Conservation (phyloP, 2,797 vertebrate genomes). For the Geotria australis region DNA sequence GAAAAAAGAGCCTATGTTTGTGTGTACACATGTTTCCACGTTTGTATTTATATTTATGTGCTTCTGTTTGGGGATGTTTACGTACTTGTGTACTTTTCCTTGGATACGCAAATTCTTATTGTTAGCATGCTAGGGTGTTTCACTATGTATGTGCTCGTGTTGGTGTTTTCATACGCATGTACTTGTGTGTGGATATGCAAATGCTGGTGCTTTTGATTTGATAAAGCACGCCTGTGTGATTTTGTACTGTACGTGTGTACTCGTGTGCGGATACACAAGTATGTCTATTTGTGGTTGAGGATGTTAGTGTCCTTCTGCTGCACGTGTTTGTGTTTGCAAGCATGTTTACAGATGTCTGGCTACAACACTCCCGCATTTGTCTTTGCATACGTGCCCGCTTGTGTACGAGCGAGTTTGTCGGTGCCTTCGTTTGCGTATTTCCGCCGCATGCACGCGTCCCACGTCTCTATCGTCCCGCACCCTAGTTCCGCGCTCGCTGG, state of each 20-base stretch:
- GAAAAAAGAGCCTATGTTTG: too few species aligned
- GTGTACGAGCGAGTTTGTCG: too few species aligned
- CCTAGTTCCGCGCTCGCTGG: constrained; percentile 46
- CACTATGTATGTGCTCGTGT: too few species aligned
- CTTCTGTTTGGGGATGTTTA: background rate
- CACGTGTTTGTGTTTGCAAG: background rate
- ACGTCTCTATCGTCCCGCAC: background rate
- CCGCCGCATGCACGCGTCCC: background rate
- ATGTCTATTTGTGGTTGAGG: background rate
- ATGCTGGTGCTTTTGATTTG: too few species aligned
- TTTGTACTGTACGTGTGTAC: background rate
- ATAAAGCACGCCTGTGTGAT: too few species aligned
- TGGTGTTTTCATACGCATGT: too few species aligned
- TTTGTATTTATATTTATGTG: background rate
- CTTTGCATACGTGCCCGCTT: background rate
- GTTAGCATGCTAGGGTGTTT: too few species aligned
- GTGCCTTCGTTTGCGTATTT: too few species aligned
- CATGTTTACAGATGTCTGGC: background rate
- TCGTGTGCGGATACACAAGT: background rate
- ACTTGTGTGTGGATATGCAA: too few species aligned
- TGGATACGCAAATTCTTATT: too few species aligned
- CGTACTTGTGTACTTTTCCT: background rate
- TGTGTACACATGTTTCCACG: background rate
- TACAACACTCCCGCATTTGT: background rate
- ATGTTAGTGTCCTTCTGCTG: background rate